phyloP scores from a whole-genome alignment of 2,113 vertebrate genomes.

The Laticauda laticaudata region DNA sequence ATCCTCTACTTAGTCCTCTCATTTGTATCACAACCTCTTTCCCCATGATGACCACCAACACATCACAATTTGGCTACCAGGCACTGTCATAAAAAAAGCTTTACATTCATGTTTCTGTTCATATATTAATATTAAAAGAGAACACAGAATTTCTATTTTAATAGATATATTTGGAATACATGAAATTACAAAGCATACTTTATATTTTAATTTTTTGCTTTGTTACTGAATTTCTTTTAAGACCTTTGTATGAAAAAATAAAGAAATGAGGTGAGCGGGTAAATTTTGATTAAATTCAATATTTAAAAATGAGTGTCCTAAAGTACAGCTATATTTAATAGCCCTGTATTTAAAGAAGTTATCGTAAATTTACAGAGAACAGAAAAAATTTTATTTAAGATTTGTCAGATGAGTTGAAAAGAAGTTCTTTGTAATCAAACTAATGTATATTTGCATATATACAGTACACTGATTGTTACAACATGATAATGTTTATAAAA shows the following conservation, averaged over 20 bases:
- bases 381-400: neutral
- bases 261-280: conserved; percentile 34
- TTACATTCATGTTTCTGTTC: conserved; percentile 69
- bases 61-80: conserved; percentile 53
- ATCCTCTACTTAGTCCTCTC: conserved; percentile 35
- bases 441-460: neutral
- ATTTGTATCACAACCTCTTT: conserved; percentile 50
- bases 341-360: neutral
- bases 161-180: conserved; percentile 39
- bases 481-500: neutral
- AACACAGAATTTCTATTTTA: conserved; percentile 42
- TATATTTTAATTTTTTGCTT: conserved; percentile 64
- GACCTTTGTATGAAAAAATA: conserved; percentile 43
- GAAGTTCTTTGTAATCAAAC: neutral
- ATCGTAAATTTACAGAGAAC: neutral
- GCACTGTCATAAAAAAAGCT: conserved; percentile 56
- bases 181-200: conserved; percentile 53
- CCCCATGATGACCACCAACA: conserved; percentile 66
- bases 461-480: fast-evolving
- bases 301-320: conserved; percentile 3
- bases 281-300: neutral
- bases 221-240: conserved; percentile 52
- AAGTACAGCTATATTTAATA: conserved; percentile 5
- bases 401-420: conserved; percentile 6
- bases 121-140: conserved; percentile 62